Evolutionary conservation across 1,140 invertebrate genomes (phyloP), one percentile per base, ranked within the genome.

Genomic region (Planococcus citri): DNA sequence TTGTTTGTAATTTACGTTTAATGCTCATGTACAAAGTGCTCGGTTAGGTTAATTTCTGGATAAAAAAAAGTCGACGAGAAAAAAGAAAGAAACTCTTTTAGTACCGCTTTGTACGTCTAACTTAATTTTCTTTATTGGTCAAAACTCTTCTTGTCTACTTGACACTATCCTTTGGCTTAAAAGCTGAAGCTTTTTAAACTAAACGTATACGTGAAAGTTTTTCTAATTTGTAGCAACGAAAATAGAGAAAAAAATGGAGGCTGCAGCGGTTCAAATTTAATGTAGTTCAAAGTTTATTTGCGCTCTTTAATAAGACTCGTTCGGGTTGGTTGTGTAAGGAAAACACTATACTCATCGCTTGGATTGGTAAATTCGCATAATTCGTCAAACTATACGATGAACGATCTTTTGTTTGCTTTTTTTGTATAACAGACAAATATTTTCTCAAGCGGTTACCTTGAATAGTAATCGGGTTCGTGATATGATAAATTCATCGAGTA

Each of bases 91-190:
- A n/a, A 51, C 12, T 51, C 41, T 20, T 51, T 51, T 51, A 51
- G 41, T 51, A 51, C 41, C 29, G 29, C 29, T 51, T 51, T 51
- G 41, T 51, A 51, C 41, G n/a, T 51, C 41, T 51, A 51, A 51
- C 41, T 51, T 51, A 51, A 51, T 51, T 51, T 51, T 51, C 41
- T 51, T 51, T 51, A 51, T 51, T 51, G 41, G 41, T 51, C 41
- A 51, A 12, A 51, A 51, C 41, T 51, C 41, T 14, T 51, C 41
- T 51, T 51, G 41, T 51, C 41, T 51, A 51, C 41, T 51, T 51
- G 41, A 51, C 41, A 51, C 41, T n/a, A 51, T 51, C 41, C 41
- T 51, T 20, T 51, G 17, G 41, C 41, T 51, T 51, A 51, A 51
- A 51, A 51, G 41, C 41, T 20, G 41, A 20, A 51, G 41, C 41